phyloP scores from a whole-genome alignment of 2,113 vertebrate genomes.

The Corvus cornix region DNA sequence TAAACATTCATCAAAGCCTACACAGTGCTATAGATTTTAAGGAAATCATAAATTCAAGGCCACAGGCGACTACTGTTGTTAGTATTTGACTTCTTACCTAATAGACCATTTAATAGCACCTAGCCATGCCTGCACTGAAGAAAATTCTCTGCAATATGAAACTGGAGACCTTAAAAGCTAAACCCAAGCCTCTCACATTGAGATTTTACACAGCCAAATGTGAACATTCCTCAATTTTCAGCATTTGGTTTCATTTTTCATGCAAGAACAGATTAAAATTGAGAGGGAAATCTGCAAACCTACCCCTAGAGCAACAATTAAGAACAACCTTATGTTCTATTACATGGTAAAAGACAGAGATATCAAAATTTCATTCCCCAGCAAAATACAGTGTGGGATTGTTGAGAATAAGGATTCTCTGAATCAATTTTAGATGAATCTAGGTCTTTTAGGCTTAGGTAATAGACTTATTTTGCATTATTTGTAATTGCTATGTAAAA shows the following conservation, averaged over 20 bases:
- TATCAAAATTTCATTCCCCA: background rate
- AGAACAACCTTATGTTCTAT: background rate
- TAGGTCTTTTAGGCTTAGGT: background rate
- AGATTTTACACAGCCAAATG: background rate
- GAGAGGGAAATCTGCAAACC: background rate
- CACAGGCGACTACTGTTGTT: background rate
- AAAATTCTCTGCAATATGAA: background rate
- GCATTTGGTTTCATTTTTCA: background rate
- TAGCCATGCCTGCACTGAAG: background rate
- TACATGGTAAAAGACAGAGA: background rate
- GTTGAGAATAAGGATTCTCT: background rate
- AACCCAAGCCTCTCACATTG: background rate
- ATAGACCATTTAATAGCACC: background rate
- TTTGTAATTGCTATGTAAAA: background rate
- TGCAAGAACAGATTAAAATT: background rate
- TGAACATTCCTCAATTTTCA: background rate
- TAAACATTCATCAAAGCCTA: background rate
- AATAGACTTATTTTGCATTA: background rate
- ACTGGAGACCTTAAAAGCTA: background rate
- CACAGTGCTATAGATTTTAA: background rate
- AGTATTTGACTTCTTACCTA: background rate
- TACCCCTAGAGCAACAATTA: conserved; percentile 8
- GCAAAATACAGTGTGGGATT: background rate
- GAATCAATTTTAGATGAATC: background rate
- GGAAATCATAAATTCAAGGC: background rate